These are phyloP conservation scores for Phalacrocorax aristotelis DNA, from an alignment of 2,113 vertebrate genomes.

Conservation along the genomic window DNA sequence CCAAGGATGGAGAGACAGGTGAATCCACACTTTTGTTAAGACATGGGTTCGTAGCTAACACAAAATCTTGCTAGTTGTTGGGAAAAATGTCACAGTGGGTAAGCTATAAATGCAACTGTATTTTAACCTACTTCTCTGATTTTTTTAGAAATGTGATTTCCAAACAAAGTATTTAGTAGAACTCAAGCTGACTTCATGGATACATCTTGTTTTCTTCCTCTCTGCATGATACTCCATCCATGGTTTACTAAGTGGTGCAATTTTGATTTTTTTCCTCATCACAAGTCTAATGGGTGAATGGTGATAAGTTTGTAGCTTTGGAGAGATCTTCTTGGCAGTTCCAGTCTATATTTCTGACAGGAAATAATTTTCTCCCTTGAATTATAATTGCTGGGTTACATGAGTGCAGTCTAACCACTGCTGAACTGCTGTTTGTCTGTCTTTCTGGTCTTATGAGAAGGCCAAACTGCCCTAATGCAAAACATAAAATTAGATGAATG, in stretches of 20 bases:
- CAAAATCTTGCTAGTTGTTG: not conserved
- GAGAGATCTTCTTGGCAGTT: conserved; percentile 52
- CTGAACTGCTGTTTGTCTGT: conserved; percentile 50
- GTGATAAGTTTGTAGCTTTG: conserved; percentile 59
- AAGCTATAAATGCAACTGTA: not conserved
- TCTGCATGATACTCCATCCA: not conserved
- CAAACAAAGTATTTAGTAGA: not conserved
- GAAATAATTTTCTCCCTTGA: conserved; percentile 57
- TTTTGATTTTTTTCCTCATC: conserved; percentile 34
- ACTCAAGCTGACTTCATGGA: not conserved
- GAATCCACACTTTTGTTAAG: not conserved
- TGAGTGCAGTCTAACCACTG: conserved; percentile 38
- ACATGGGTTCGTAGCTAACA: not conserved
- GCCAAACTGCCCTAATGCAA: conserved; percentile 19
- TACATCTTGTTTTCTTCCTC: not conserved
- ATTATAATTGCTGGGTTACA: conserved; percentile 59
- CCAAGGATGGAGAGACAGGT: not conserved
- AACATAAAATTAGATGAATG: conserved; percentile 64
- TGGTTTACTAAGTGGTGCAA: not conserved
- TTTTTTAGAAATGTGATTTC: conserved; percentile 8
- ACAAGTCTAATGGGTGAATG: conserved; percentile 31
- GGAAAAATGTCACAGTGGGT: conserved; percentile 5
- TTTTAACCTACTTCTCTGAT: not conserved
- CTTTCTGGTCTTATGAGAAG: conserved; percentile 45
- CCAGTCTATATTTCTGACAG: conserved; percentile 61